A percentile compares a stretch with the other conserved stretches of the same genome.
phyloP scores from a whole-genome alignment of 2,888 invertebrate species.

The Lissocephala sabroskyi region DNA sequence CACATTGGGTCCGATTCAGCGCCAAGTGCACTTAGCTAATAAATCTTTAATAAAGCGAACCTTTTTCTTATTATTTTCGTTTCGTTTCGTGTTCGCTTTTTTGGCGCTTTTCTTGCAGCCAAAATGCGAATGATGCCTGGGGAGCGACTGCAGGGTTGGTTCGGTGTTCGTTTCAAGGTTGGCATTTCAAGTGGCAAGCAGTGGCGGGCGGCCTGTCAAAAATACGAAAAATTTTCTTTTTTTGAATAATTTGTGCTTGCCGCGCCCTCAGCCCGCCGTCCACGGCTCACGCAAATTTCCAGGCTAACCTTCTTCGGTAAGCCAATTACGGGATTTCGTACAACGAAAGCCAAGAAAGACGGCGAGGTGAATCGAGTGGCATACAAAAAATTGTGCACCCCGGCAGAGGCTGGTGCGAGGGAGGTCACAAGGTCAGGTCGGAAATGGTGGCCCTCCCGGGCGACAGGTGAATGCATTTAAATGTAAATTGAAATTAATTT shows the following conservation, averaged over 20 bases:
- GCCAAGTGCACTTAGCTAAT: constrained; percentile 61
- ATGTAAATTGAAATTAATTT: constrained; percentile 63
- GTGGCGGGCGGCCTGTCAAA: constrained; percentile 60
- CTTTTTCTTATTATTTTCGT: constrained; percentile 20
- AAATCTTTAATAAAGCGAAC: constrained; percentile 53
- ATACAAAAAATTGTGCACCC: background rate
- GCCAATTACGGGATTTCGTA: constrained; percentile 65
- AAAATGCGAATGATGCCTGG: no score
- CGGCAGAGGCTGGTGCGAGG: constrained; percentile 1
- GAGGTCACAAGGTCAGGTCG: background rate
- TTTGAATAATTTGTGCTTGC: constrained; percentile 60
- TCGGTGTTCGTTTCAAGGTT: constrained; percentile 47
- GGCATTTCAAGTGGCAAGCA: constrained; percentile 55
- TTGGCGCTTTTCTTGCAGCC: background rate
- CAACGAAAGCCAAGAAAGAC: constrained; percentile 21
- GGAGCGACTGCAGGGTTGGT: no score
- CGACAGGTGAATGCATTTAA: constrained; percentile 36
- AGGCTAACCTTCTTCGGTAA: constrained; percentile 54
- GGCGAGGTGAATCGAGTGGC: constrained; percentile 10
- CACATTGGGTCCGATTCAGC: constrained; percentile 1
- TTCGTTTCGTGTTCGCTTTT: background rate
- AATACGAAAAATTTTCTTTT: no score
- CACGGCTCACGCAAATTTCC: background rate
- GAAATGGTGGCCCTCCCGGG: background rate
- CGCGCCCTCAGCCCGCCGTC: constrained; percentile 5